Evolutionary conservation across 2,888 invertebrate species (phyloP), one percentile per base, ranked within the genome.

Genomic region (Anthophora plumipes): DNA sequence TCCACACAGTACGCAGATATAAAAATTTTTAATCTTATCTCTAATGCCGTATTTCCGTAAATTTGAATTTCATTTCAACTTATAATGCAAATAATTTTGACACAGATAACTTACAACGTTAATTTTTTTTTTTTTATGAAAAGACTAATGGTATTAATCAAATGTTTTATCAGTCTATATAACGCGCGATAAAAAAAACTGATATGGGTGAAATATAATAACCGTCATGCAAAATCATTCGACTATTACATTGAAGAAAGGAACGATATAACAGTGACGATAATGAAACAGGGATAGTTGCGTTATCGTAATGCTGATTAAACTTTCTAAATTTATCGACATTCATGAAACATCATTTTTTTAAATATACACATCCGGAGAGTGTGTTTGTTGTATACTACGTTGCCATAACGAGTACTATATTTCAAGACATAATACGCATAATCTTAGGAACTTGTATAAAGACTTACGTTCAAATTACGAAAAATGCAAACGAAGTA

Each of bases 261-360:
- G 43, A 22, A 46, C 6, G 37, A 48, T 25, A 59, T 20, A 73
- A 66, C 14, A 12, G 55, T 55, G 12, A 52, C 31, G 67, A 60
- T 77, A 48, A 39, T 41, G 9, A 8, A 14, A 11, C 25, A 25
- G 43, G 61, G 73, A 60, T 60, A 48, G 60, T 73, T 41, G 41
- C 55, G 41, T 14, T 66, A 70, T 76, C 69, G 17, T 20, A 70
- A 43, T 41, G 39, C 52, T 20, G 48, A 72, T 76, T 79, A 77
- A 20, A 72, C n/a, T 59, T 55, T 67, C 41, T 9, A 59, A 54
- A 76, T 79, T 74, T 59, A 52, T 59, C 41, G 31, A 31, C 73
- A 31, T 55, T 48, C 57, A 31, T 41, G 61, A 67, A 54, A 50
- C 22, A 20, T 55, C 50, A n/a, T 55, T 48, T 55, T 31, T 66